Conservation (phyloP, 2,888 invertebrate genomes). For the Yponomeuta evonymella region DNA sequence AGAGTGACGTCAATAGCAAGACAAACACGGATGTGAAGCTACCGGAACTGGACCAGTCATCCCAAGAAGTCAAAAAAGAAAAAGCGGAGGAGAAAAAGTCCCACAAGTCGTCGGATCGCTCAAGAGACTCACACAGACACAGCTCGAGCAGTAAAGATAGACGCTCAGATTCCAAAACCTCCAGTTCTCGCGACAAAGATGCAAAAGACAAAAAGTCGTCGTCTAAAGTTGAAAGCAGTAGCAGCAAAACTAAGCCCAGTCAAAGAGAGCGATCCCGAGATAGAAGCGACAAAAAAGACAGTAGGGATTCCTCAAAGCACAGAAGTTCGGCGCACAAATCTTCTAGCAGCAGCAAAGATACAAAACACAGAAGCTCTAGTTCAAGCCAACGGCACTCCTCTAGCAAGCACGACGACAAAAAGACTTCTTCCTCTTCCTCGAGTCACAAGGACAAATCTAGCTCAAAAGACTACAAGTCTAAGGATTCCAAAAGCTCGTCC, state of each 20-base stretch:
- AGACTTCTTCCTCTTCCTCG: conserved; percentile 43
- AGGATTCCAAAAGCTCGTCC: conserved; percentile 49
- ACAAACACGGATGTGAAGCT: conserved; percentile 49
- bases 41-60: conserved; percentile 47
- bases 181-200: conserved; percentile 49
- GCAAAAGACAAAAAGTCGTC: conserved; percentile 47
- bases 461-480: conserved; percentile 43
- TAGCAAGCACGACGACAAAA: conserved; percentile 57
- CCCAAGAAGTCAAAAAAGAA: conserved; percentile 44
- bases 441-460: conserved; percentile 48
- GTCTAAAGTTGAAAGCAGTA: conserved; percentile 45
- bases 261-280: conserved; percentile 55
- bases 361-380: conserved; percentile 53
- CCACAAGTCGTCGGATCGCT: conserved; percentile 58
- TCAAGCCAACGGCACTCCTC: conserved; percentile 43
- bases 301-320: conserved; percentile 58
- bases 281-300: conserved; percentile 52
- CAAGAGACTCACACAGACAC: conserved; percentile 58
- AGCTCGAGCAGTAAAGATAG: conserved; percentile 59
- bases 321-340: conserved; percentile 55
- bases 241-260: conserved; percentile 47
- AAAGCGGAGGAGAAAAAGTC: conserved; percentile 52
- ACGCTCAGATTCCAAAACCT: conserved; percentile 55
- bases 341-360: conserved; percentile 46
- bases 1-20: conserved; percentile 68